Evolutionary conservation across 2,888 invertebrate species (phyloP).

Genomic region (Yponomeuta cagnagella): DNA sequence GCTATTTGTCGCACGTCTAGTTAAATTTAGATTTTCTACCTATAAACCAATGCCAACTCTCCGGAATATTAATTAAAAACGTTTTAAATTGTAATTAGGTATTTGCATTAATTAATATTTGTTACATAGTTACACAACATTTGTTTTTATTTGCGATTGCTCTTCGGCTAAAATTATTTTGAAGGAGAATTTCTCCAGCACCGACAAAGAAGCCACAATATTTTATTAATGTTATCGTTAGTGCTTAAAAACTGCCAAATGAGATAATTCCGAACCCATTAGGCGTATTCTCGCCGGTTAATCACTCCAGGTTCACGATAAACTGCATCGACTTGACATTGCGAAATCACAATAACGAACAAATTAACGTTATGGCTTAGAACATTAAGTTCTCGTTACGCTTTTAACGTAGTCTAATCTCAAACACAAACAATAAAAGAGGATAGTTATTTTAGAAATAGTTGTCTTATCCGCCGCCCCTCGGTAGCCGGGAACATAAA

Average conservation of each 20-base stretch:
- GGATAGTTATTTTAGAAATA: constrained; percentile 12
- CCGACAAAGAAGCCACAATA: neutral
- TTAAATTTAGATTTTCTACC: neutral
- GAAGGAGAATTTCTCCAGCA: neutral
- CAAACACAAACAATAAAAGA: neutral
- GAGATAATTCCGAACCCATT: neutral
- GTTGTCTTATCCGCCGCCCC: constrained; percentile 32
- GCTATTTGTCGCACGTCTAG: neutral
- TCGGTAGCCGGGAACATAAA: constrained; percentile 66
- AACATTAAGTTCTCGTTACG: neutral
- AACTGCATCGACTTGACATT: neutral
- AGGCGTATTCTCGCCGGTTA: neutral
- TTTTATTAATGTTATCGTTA: neutral
- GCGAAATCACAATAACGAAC: neutral
- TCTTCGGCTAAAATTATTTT: neutral
- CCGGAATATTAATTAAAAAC: neutral
- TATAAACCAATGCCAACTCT: neutral
- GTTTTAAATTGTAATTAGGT: neutral
- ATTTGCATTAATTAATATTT: neutral
- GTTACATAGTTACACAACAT: neutral
- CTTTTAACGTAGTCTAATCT: constrained; percentile 1
- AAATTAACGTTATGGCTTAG: neutral
- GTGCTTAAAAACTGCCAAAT: neutral
- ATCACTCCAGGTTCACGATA: neutral
- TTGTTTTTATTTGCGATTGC: neutral